Evolutionary conservation across 2,797 vertebrate species (phyloP).

Genomic region (Manis crassicaudata): DNA sequence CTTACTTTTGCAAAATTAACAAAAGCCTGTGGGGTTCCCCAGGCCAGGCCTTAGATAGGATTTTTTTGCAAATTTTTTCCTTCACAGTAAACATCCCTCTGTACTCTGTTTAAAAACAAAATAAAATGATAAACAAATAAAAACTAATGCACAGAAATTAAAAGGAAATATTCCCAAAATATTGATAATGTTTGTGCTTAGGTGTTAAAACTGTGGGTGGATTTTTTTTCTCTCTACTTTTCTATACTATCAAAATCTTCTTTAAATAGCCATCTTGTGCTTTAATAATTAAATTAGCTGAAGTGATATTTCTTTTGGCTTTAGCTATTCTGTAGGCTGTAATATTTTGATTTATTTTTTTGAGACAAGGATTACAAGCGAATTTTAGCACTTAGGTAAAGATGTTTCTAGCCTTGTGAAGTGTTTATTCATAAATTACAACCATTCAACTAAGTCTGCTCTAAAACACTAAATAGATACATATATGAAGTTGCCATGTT

Average conservation of each 20-base stretch:
- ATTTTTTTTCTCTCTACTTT: background rate
- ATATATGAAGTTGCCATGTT: constrained; percentile 65
- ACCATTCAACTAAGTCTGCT: constrained; percentile 27
- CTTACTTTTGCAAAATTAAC: background rate
- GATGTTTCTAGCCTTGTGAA: background rate
- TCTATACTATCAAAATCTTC: background rate
- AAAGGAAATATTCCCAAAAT: background rate
- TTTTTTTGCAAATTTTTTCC: background rate
- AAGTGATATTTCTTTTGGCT: constrained; percentile 16
- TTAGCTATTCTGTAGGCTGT: background rate
- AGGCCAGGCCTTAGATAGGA: background rate
- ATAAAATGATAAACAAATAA: background rate
- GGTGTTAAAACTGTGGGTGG: background rate
- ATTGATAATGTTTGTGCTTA: background rate
- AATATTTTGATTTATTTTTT: constrained; percentile 39
- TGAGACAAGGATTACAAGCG: background rate
- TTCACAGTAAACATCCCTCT: background rate
- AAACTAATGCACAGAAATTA: background rate
- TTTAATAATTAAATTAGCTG: background rate
- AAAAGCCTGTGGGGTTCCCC: background rate
- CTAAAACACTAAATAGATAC: constrained; percentile 66
- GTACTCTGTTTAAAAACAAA: background rate
- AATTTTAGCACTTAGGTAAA: background rate
- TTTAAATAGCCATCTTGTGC: background rate
- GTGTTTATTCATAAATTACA: constrained; percentile 9